Conservation (phyloP, 2,888 invertebrate species). For the Platycheirus rosarum region DNA sequence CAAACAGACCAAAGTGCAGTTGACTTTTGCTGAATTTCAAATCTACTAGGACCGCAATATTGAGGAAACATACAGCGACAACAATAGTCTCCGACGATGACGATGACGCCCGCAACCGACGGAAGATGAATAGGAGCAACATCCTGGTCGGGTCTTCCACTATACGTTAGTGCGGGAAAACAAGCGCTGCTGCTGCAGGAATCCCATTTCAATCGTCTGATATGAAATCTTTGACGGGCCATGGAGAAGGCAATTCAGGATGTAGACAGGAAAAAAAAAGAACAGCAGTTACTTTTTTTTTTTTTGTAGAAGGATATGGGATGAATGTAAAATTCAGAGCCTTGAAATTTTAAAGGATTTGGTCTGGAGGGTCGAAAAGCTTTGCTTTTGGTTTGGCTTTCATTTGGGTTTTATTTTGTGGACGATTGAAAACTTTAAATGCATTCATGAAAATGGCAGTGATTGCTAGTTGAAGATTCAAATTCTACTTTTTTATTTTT, state of each 20-base stretch:
- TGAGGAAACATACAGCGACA: constrained; percentile 26
- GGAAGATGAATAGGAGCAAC: constrained; percentile 30
- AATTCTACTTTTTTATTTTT: too few species aligned
- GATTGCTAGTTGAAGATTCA: too few species aligned
- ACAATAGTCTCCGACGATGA: constrained; percentile 29
- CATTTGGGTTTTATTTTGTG: constrained; percentile 10
- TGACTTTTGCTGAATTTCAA: constrained; percentile 58
- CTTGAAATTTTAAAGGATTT: constrained; percentile 29
- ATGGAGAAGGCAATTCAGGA: constrained; percentile 33
- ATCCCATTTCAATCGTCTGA: constrained; percentile 38
- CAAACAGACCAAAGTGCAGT: constrained; percentile 27
- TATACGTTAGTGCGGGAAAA: constrained; percentile 2
- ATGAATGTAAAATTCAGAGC: constrained; percentile 38
- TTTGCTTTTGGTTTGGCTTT: constrained; percentile 8
- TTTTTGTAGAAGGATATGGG: background rate
- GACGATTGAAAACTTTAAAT: constrained; percentile 28
- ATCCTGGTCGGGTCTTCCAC: constrained; percentile 3
- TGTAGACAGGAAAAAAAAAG: constrained; percentile 39
- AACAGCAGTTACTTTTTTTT: background rate
- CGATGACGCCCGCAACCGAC: background rate
- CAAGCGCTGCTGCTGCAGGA: constrained; percentile 31
- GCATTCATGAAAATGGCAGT: constrained; percentile 2
- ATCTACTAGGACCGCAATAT: constrained; percentile 42
- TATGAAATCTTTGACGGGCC: constrained; percentile 29
- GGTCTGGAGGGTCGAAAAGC: background rate